phyloP scores from a whole-genome alignment of 30 jellyfish, hydroid and myxozoan species.

The Chrysaora quinquecirrha region DNA sequence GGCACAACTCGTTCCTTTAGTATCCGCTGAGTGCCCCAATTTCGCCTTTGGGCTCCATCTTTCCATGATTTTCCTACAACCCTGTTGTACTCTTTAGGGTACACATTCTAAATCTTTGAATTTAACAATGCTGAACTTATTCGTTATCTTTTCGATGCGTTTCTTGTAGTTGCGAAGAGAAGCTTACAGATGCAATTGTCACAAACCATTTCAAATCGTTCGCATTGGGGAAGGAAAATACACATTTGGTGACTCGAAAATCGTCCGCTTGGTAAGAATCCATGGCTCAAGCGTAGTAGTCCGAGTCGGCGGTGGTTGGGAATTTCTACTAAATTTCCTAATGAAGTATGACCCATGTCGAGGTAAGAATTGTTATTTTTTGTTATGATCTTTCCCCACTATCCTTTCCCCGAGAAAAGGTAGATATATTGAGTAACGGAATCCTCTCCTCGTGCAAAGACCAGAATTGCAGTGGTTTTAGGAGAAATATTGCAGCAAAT shows the following conservation, averaged over 20 bases:
- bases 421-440: no score
- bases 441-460: no score
- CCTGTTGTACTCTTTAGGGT: no score
- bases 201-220: constrained; percentile 72
- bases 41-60: neutral
- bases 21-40: neutral
- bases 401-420: no score
- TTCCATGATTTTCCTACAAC: neutral
- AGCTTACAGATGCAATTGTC: constrained; percentile 85
- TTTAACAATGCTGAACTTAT: no score
- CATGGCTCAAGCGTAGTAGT: constrained; percentile 95
- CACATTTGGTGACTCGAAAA: constrained; percentile 84
- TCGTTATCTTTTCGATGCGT: neutral
- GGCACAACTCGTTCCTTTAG: neutral
- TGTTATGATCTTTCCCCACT: no score
- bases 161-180: constrained; percentile 75
- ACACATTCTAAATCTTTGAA: no score
- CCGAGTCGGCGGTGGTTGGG: constrained; percentile 99
- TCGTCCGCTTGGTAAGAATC: constrained; percentile 87
- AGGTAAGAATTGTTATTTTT: no score
- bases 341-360: constrained; percentile 90
- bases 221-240: constrained; percentile 90
- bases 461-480: no score
- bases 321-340: constrained; percentile 76
- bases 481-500: no score